Evolutionary conservation across 2,888 invertebrate species (phyloP).

Genomic region (Ariolimax columbianus): DNA sequence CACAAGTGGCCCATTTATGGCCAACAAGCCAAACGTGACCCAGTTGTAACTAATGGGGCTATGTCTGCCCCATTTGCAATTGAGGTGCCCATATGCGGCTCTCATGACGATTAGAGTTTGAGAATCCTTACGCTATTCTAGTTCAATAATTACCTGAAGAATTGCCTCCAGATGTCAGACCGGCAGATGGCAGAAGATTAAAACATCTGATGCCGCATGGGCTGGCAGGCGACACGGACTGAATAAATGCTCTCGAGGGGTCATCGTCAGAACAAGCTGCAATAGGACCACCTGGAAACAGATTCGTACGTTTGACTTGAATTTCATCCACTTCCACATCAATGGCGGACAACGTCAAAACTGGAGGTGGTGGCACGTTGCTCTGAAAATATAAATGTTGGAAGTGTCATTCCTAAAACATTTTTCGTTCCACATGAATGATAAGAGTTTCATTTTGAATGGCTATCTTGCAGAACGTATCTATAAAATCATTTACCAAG

Average conservation of each 20-base stretch:
- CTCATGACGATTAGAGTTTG: too few relatives aligned
- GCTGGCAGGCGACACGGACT: slow-evolving; percentile 23
- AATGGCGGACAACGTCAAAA: neutral
- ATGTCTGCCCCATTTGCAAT: too few relatives aligned
- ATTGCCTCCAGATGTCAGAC: neutral
- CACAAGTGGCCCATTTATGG: too few relatives aligned
- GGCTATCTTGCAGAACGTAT: too few relatives aligned
- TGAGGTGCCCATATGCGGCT: too few relatives aligned
- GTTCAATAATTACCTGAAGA: slow-evolving; percentile 14
- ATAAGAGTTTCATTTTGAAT: too few relatives aligned
- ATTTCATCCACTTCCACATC: slow-evolving; percentile 34
- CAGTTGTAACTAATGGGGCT: too few relatives aligned
- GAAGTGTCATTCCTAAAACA: too few relatives aligned
- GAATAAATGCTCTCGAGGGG: slow-evolving; percentile 17
- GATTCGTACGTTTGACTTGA: slow-evolving; percentile 12
- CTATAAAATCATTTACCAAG: too few relatives aligned
- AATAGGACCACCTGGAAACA: slow-evolving; percentile 21
- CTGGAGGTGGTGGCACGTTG: slow-evolving; percentile 6
- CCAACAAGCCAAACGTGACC: too few relatives aligned
- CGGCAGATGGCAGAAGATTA: slow-evolving; percentile 25
- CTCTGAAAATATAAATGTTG: slow-evolving; percentile 20
- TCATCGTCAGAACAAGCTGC: slow-evolving; percentile 32
- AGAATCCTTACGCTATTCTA: too few relatives aligned
- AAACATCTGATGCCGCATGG: slow-evolving; percentile 43
- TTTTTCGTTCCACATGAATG: too few relatives aligned